Conservation (phyloP, 2,888 invertebrate genomes). For the Cerastis rubricosa region DNA sequence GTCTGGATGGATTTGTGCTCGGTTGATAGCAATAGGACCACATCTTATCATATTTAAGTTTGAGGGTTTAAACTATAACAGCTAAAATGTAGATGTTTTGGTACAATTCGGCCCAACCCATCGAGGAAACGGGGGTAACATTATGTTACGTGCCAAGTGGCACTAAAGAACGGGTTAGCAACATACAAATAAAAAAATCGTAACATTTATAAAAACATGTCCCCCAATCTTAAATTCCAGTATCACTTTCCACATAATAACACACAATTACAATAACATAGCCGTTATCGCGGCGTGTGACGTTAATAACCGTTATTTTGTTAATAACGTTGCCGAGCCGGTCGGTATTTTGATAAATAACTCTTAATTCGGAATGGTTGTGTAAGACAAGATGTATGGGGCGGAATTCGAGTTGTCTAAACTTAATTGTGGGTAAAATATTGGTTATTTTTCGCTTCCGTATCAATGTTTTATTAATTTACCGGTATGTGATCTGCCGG, state of each 20-base stretch:
- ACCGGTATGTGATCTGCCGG: constrained; percentile 1
- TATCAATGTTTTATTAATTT: constrained; percentile 40
- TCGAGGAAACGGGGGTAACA: background rate
- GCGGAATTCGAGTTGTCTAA: constrained; percentile 27
- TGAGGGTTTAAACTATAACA: background rate
- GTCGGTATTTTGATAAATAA: constrained; percentile 50
- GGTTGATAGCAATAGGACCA: background rate
- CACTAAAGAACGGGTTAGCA: background rate
- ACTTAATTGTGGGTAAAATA: constrained; percentile 51
- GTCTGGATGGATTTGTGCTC: background rate
- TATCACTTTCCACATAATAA: constrained; percentile 58
- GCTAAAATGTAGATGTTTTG: background rate
- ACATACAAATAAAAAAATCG: background rate
- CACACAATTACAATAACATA: constrained; percentile 50
- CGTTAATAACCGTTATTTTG: constrained; percentile 61
- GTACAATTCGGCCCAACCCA: no score
- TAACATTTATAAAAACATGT: constrained; percentile 14
- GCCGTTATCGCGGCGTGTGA: constrained; percentile 42
- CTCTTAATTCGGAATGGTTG: constrained; percentile 41
- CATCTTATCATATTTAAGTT: background rate
- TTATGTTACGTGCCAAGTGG: background rate
- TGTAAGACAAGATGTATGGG: constrained; percentile 42
- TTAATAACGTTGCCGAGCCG: constrained; percentile 55
- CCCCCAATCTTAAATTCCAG: constrained; percentile 21
- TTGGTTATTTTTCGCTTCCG: constrained; percentile 50